Conservation (phyloP, 1,140 invertebrate genomes). For the Drosophila pectinifera region DNA sequence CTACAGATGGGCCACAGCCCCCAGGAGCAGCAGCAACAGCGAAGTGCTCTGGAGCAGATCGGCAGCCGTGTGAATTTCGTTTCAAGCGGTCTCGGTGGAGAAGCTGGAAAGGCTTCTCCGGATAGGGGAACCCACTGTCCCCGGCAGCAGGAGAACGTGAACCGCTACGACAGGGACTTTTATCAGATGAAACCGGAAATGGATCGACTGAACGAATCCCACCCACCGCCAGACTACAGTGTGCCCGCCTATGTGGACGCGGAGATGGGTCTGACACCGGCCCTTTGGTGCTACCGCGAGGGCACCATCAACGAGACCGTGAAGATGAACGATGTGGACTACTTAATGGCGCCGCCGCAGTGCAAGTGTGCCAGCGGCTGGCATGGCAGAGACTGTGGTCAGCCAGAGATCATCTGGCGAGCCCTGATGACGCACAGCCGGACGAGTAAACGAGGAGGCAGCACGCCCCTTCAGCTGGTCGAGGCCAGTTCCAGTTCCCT, state of each 20-base stretch:
- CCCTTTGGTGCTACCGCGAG: slow-evolving; percentile 86
- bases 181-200: slow-evolving; percentile 56
- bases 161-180: slow-evolving; percentile 67
- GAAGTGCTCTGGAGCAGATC: slow-evolving; percentile 6
- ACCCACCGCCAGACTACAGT: slow-evolving; percentile 50
- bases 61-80: slow-evolving; percentile 55
- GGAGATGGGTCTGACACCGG: slow-evolving; percentile 84
- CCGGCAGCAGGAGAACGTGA: slow-evolving; percentile 56
- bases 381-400: slow-evolving; percentile 88
- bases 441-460: slow-evolving; percentile 30
- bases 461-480: slow-evolving; percentile 52
- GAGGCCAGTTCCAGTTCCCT: slow-evolving; percentile 84
- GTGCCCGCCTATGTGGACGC: slow-evolving; percentile 49
- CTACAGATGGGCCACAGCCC: slow-evolving; percentile 50
- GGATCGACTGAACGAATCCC: slow-evolving; percentile 53
- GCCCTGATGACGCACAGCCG: slow-evolving; percentile 86
- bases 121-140: slow-evolving; percentile 22
- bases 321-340: slow-evolving; percentile 45
- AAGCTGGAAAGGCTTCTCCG: neutral
- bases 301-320: slow-evolving; percentile 85
- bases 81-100: neutral
- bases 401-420: slow-evolving; percentile 89
- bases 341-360: slow-evolving; percentile 71
- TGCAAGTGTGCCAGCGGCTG: slow-evolving; percentile 87
- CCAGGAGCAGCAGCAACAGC: slow-evolving; percentile 36